These are phyloP conservation scores for Microcebus tavaratra DNA, from an alignment of 2,113 vertebrate species.

Conservation along the genomic window DNA sequence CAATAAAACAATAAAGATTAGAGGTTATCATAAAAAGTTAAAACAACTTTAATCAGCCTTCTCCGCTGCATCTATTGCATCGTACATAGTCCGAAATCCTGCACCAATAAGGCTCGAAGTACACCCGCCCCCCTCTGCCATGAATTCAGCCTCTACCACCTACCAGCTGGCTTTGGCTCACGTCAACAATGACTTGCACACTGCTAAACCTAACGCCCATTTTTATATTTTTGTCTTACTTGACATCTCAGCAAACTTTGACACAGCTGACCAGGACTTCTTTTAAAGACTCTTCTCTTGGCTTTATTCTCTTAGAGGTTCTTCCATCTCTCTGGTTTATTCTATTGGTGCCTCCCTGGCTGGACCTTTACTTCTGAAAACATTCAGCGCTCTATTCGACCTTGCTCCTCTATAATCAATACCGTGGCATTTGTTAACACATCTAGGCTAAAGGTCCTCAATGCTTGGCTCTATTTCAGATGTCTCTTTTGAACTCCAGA, in stretches of 20 bases:
- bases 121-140: rapidly evolving
- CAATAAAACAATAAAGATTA: constrained; percentile 60
- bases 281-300: neutral
- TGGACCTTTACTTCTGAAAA: neutral
- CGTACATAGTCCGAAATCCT: neutral
- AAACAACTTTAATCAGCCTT: neutral
- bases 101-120: too few relatives aligned
- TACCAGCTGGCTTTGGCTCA: neutral
- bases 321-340: neutral
- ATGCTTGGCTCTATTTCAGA: neutral
- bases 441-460: neutral
- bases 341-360: neutral
- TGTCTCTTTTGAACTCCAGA: neutral
- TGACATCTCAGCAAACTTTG: neutral
- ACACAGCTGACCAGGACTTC: neutral
- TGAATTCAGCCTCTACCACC: neutral
- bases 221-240: neutral
- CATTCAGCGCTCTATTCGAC: neutral
- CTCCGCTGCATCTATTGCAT: rapidly evolving
- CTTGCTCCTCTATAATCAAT: neutral
- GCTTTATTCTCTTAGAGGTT: neutral
- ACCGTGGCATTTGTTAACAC: neutral
- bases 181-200: neutral
- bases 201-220: neutral
- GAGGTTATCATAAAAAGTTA: neutral